Conservation (phyloP, 2,888 invertebrate species). For the Ornithoptera alexandrae region DNA sequence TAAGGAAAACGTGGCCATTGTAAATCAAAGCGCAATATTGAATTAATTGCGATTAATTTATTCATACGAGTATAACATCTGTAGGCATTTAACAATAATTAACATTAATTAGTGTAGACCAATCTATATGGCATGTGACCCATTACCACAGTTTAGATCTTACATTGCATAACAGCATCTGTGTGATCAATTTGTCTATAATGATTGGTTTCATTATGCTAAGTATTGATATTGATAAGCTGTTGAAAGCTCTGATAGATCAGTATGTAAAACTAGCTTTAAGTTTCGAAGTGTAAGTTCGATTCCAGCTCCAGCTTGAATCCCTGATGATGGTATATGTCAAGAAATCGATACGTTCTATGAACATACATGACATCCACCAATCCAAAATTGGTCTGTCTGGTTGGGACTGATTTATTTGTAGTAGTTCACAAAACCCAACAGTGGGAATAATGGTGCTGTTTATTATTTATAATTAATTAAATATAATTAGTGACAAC, state of each 20-base stretch:
- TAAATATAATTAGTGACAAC: conserved; percentile 13
- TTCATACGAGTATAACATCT: conserved; percentile 12
- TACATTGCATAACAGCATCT: conserved; percentile 13
- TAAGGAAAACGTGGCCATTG: conserved; percentile 17
- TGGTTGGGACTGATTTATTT: too few relatives aligned
- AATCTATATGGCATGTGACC: conserved; percentile 2
- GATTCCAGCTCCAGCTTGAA: too few relatives aligned
- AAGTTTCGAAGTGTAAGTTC: too few relatives aligned
- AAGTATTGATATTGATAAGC: too few relatives aligned
- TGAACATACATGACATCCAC: too few relatives aligned
- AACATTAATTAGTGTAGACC: conserved; percentile 16
- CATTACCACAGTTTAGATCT: conserved; percentile 13
- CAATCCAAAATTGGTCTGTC: too few relatives aligned
- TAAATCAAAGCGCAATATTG: conserved; percentile 34
- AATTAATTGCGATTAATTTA: conserved; percentile 36
- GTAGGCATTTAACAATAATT: not conserved
- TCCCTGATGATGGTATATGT: too few relatives aligned
- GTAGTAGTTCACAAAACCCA: too few relatives aligned
- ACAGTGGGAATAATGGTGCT: too few relatives aligned
- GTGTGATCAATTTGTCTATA: conserved; percentile 6
- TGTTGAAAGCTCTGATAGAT: too few relatives aligned
- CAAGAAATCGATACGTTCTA: too few relatives aligned
- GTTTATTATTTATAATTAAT: not conserved
- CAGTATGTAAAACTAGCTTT: too few relatives aligned
- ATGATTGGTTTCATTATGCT: not conserved